These are phyloP conservation scores for Clytia hemisphaerica DNA, from an alignment of 30 jellyfish, hydroid and myxozoan species.

Conservation along the genomic window DNA sequence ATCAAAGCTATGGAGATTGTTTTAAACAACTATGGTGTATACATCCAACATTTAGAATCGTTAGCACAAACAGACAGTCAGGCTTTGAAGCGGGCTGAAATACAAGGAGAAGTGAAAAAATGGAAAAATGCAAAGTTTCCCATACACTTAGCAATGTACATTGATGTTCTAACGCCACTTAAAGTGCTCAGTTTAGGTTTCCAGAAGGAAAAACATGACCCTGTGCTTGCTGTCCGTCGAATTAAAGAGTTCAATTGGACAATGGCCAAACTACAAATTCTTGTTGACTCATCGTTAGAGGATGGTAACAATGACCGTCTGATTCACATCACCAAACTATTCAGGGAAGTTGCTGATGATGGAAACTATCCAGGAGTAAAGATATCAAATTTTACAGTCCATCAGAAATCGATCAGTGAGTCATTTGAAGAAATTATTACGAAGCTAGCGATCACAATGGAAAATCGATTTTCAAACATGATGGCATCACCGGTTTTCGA, in stretches of 20 bases:
- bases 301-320: background rate
- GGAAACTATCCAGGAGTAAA: background rate
- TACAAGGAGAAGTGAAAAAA: background rate
- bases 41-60: constrained; percentile 19
- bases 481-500: background rate
- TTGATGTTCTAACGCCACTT: constrained; percentile 25
- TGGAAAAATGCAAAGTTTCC: constrained; percentile 35
- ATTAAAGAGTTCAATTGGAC: constrained; percentile 25
- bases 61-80: constrained; percentile 18
- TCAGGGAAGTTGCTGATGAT: background rate
- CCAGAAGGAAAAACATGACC: constrained; percentile 29
- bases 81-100: constrained; percentile 27
- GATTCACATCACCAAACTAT: background rate
- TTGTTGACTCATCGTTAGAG: constrained; percentile 3
- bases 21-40: constrained; percentile 37
- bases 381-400: background rate
- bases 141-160: background rate
- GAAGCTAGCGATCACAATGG: too few relatives aligned
- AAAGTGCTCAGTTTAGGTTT: constrained; percentile 16
- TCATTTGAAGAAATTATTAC: too few relatives aligned
- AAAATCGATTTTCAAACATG: too few relatives aligned
- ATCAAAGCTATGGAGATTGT: constrained; percentile 30
- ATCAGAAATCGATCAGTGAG: too few relatives aligned
- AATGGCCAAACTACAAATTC: constrained; percentile 6
- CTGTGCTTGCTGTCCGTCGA: constrained; percentile 24